These are phyloP conservation scores for Dasyornis broadbenti DNA, from an alignment of 2,113 vertebrate genomes.

Conservation along the genomic window DNA sequence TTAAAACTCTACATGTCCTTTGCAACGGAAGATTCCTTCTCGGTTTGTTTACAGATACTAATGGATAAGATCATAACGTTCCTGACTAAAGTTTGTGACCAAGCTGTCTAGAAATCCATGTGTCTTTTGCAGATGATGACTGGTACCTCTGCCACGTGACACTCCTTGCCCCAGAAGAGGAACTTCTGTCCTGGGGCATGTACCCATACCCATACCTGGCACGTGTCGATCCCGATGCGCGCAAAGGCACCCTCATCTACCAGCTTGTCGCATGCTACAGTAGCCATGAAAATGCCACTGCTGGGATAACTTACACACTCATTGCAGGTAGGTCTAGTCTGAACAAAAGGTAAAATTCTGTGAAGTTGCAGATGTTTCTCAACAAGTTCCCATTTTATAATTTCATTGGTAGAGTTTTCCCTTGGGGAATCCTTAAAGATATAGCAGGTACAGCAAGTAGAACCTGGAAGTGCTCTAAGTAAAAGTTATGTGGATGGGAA, in stretches of 20 bases:
- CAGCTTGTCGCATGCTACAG: constrained; percentile 60
- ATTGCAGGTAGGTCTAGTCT: constrained; percentile 71
- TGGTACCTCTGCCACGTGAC: constrained; percentile 84
- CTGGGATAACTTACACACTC: constrained; percentile 72
- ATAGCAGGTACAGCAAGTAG: background rate
- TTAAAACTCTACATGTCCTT: background rate
- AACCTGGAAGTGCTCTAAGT: background rate
- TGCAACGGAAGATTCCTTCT: background rate
- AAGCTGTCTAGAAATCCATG: background rate
- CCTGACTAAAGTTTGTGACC: background rate
- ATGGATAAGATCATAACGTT: background rate
- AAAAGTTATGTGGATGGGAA: background rate
- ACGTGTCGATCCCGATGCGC: constrained; percentile 73
- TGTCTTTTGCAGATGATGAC: constrained; percentile 74
- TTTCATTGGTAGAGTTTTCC: background rate
- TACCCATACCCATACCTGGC: constrained; percentile 81
- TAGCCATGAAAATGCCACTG: constrained; percentile 39
- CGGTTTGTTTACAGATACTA: background rate
- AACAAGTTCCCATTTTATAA: background rate
- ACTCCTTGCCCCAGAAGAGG: constrained; percentile 73
- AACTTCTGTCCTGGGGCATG: constrained; percentile 83
- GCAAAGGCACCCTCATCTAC: constrained; percentile 75
- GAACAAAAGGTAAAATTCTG: background rate
- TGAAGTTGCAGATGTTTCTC: background rate
- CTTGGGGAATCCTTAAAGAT: background rate